phyloP scores from a whole-genome alignment of 2,113 vertebrate genomes.

The Laticauda colubrina region DNA sequence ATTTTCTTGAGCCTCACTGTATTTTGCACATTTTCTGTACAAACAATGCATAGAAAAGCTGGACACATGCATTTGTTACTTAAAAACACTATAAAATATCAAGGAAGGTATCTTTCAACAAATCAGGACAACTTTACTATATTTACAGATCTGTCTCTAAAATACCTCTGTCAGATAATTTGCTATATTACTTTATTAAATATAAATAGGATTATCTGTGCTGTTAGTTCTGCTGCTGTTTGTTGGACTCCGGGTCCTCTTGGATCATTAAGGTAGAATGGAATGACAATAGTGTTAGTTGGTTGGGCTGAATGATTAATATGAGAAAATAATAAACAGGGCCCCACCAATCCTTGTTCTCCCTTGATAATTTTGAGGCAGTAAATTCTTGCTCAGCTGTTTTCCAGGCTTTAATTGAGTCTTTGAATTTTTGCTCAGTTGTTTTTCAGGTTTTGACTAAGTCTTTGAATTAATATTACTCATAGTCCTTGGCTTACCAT shows the following conservation, averaged over 20 bases:
- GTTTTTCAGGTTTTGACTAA: background rate
- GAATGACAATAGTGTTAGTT: background rate
- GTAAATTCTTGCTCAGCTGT: background rate
- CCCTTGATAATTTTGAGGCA: background rate
- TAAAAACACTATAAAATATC: conserved; percentile 14
- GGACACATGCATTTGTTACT: conserved; percentile 49
- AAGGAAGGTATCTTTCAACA: conserved; percentile 21
- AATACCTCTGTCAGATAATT: background rate
- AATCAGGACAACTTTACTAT: background rate
- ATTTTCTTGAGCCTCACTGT: conserved; percentile 56
- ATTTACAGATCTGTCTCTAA: conserved; percentile 1
- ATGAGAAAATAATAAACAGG: background rate
- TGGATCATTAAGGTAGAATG: background rate
- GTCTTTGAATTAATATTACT: background rate
- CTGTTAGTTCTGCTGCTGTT: background rate
- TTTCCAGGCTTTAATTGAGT: background rate
- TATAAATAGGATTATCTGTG: background rate
- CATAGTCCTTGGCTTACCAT: background rate
- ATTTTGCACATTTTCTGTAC: conserved; percentile 42
- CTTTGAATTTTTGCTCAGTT: background rate
- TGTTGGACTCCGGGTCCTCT: background rate
- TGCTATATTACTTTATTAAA: background rate
- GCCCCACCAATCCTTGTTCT: background rate
- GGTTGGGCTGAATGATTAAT: background rate
- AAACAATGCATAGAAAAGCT: conserved; percentile 39